Evolutionary conservation across 2,797 vertebrate genomes (phyloP), one percentile per base, ranked within the genome.

Genomic region (Sebastes ruberrimus): DNA sequence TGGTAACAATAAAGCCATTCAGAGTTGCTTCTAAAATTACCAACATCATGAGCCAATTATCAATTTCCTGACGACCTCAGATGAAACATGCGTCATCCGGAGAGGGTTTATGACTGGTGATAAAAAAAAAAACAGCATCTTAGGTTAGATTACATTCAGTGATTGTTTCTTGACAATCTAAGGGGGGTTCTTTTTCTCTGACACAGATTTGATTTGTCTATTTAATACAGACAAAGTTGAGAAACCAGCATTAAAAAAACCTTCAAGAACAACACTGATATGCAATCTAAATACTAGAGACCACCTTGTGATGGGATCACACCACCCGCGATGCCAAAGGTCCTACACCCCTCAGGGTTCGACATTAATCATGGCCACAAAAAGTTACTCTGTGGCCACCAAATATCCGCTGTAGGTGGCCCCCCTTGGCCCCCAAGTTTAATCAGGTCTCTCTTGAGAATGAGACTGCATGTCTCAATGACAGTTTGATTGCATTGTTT

Each of bases 1-100:
- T 89, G 87, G 53, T 70, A 89, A 88, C 82, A 89, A 90, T 90
- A 79, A 85, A 82, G 76, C 64, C 73, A 80, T 86, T 88, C 76
- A 87, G 74, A 61, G 71, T 74, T 33, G 49, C 79, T 75, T 86
- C 77, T 85, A 46, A 82, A 88, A 91, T 90, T 82, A 87, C 87
- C 61, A 62, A 83, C 90, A 91, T 90, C 86, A 71, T 89, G 87
- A 86, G 84, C 79, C 86, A 90, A 91, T 94, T 88, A 85, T 71
- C 78, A 82, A 52, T 75, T 88, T 88, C 85, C 88, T 86, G 85
- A 70, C 59, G 14, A 78, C 56, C 71, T 67, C 77, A 56, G 61
- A 83, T 78, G 55, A 84, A 88, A 87, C 67, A 38, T 72, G 56
- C 18, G 8, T 87, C 90, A 88, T 62, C 53, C 55, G 66, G 74